Conservation (phyloP, 37 sponge, comb jelly and placozoan genomes). For the Hexactinellida sp. region DNA sequence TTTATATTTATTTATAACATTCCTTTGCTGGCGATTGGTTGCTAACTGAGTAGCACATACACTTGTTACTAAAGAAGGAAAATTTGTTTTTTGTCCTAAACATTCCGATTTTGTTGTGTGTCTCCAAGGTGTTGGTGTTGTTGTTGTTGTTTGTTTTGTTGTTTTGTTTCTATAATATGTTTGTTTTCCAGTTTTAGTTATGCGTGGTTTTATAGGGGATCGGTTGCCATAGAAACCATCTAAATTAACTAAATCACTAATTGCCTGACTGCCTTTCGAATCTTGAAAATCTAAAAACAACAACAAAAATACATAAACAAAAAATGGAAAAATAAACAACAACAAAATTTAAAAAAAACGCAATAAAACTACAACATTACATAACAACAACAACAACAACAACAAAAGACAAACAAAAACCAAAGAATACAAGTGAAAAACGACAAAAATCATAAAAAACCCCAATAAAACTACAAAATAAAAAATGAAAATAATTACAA, state of each 20-base stretch:
- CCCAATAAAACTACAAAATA: no score
- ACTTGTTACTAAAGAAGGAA: constrained; percentile 12
- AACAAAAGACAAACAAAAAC: no score
- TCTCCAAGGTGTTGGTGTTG: not conserved
- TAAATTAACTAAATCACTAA: not conserved
- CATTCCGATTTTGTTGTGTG: not conserved
- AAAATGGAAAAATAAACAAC: no score
- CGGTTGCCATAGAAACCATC: not conserved
- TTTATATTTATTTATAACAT: not conserved
- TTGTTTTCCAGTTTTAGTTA: constrained; percentile 1
- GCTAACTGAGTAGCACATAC: not conserved
- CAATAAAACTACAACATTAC: no score
- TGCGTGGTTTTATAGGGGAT: not conserved
- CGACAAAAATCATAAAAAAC: no score
- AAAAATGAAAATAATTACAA: no score
- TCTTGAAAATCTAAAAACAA: not conserved
- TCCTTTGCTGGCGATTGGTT: not conserved
- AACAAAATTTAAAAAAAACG: no score
- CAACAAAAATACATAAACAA: no score
- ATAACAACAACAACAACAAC: no score
- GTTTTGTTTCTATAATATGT: not conserved
- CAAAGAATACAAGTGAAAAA: no score
- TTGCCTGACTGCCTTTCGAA: not conserved
- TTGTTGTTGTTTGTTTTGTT: not conserved
- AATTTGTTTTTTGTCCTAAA: constrained; percentile 7